Evolutionary conservation across 1,140 invertebrate genomes (phyloP).

Genomic region (Drosophila kohkoa): DNA sequence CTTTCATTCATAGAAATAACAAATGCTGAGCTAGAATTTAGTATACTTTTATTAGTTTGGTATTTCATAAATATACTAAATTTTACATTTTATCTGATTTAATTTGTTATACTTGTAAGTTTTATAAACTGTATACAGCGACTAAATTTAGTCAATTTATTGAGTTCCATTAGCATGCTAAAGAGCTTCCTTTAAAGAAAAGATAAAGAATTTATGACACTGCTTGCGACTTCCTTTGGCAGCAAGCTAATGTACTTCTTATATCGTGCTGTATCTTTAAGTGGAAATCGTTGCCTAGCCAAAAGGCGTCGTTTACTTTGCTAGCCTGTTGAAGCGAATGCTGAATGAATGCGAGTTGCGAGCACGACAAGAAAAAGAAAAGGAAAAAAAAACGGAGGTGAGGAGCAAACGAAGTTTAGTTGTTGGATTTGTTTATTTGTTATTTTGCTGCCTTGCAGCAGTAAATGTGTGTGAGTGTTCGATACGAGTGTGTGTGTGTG

Average conservation of each 20-base stretch:
- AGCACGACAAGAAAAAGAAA: too few relatives aligned
- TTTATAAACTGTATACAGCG: too few relatives aligned
- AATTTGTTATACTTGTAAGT: too few relatives aligned
- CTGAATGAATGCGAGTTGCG: conserved; percentile 25
- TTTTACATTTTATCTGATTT: too few relatives aligned
- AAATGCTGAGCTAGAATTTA: too few relatives aligned
- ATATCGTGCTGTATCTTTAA: background rate
- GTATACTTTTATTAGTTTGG: too few relatives aligned
- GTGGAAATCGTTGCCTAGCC: conserved; percentile 19
- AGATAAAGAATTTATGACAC: too few relatives aligned
- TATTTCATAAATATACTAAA: too few relatives aligned
- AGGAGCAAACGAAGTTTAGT: conserved; percentile 10
- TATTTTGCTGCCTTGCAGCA: conserved; percentile 18
- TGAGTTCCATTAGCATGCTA: too few relatives aligned
- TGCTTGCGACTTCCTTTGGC: too few relatives aligned
- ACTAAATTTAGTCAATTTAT: background rate
- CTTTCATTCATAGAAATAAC: too few relatives aligned
- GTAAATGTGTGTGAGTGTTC: background rate
- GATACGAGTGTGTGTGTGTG: background rate
- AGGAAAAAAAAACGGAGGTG: background rate
- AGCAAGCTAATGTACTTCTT: conserved; percentile 11
- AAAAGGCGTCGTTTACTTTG: conserved; percentile 38
- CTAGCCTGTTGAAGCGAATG: conserved; percentile 38
- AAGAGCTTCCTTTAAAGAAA: too few relatives aligned
- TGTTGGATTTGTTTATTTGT: conserved; percentile 59